Evolutionary conservation across 2,113 vertebrate species (phyloP), one percentile per base, ranked within the genome.

Genomic region (Callopanchax toddi): DNA sequence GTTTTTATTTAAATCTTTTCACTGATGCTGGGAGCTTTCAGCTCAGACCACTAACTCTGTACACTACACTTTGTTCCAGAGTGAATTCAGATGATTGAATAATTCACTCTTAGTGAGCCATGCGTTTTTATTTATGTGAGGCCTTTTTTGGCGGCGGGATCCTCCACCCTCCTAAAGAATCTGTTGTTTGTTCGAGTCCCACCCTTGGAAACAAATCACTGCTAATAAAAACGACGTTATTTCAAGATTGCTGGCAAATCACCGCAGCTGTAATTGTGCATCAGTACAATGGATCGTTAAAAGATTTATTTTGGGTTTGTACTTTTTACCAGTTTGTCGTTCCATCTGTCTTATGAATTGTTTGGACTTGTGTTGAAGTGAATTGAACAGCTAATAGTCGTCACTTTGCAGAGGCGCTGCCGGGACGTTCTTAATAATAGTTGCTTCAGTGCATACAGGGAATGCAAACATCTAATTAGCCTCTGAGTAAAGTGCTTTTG

Each of bases 141-240:
- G 34, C n/a, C 22, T 34, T 55, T 60, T 61, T 25, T 37, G 7
- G 51, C 61, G 26, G 5, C 16, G 3, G 42, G 18, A 40, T 51
- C 70, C 76, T 80, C 78, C 76, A 48, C 82, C 77, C 79, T 26
- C 22, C 26, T 3, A 49, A 83, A 66, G 54, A 82, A 78, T 74
- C 49, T 29, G 29, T 16, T 1, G 45, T 64, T 63, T 72, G 46
- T 72, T 57, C 11, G 59, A 60, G 58, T 36, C 13, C 67, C 66
- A 54, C 74, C 76, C 78, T 71, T 23, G 18, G 34, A 71, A 54
- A 43, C 48, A 63, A 82, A 72, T 73, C 60, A 56, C 42, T 10
- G 5, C 49, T 54, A 29, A 67, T 64, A 37, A 56, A 4, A 42
- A 60, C 18, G 63, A 76, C 69, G 34, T 78, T 29, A 48, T 60